These are phyloP conservation scores for Rhodophaea formosa DNA, from an alignment of 2,888 invertebrate species.

Conservation along the genomic window DNA sequence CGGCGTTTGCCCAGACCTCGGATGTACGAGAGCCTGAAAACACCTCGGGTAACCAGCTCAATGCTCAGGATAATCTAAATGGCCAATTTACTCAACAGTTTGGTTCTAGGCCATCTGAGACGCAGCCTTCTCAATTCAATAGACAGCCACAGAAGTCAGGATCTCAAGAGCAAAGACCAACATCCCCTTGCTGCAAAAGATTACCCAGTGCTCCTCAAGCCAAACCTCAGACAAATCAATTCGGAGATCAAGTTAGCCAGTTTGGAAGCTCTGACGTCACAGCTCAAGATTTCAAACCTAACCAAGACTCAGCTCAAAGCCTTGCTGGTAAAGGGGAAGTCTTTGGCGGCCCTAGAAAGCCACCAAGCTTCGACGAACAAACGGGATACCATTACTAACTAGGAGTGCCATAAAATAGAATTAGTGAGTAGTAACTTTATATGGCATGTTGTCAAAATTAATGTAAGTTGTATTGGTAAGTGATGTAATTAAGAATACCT, in stretches of 20 bases:
- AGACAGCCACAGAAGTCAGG: not conserved
- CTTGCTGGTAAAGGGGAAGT: constrained; percentile 50
- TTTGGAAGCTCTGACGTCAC: constrained; percentile 22
- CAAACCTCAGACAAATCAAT: constrained; percentile 3
- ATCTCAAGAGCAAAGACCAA: constrained; percentile 20
- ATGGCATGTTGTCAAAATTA: constrained; percentile 15
- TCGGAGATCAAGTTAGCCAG: constrained; percentile 19
- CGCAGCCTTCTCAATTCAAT: not conserved
- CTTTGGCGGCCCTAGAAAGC: constrained; percentile 58
- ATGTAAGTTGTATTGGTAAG: constrained; percentile 6
- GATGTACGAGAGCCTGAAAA: not conserved
- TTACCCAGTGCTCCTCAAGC: not conserved
- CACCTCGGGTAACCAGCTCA: not conserved
- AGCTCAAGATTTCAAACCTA: constrained; percentile 30
- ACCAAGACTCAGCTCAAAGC: constrained; percentile 31
- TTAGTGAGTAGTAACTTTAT: constrained; percentile 1
- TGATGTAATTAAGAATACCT: constrained; percentile 15
- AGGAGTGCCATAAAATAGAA: constrained; percentile 35
- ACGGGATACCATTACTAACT: constrained; percentile 67
- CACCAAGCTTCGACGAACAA: constrained; percentile 60
- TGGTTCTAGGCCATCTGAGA: constrained; percentile 24
- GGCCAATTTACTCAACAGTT: constrained; percentile 8
- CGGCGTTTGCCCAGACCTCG: constrained; percentile 1
- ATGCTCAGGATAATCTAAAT: not conserved
- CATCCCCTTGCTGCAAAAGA: not conserved